These are phyloP conservation scores for Lamellibrachia satsuma DNA, from an alignment of 2,888 invertebrate genomes.

Conservation along the genomic window DNA sequence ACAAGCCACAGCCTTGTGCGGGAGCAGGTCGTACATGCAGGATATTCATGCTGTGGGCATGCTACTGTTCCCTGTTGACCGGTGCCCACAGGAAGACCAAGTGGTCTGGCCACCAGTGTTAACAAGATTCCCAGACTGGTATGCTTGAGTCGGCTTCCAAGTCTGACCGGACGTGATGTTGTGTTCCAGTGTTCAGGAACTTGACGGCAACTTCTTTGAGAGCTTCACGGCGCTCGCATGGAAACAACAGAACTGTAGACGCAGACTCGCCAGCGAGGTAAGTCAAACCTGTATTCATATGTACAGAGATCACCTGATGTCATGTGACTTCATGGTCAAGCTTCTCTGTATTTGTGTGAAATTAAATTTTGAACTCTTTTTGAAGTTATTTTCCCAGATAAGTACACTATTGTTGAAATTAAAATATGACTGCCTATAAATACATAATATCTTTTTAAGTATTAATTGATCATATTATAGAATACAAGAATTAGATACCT, in stretches of 20 bases:
- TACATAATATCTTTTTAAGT: no score
- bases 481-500: no score
- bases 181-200: slow-evolving; percentile 85
- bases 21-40: background rate
- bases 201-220: slow-evolving; percentile 93
- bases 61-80: background rate
- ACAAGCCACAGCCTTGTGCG: background rate
- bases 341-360: no score
- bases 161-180: background rate
- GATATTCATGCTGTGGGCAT: slow-evolving; percentile 10
- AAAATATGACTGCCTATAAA: no score
- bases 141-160: background rate
- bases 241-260: slow-evolving; percentile 88
- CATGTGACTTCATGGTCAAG: no score
- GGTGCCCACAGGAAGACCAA: background rate
- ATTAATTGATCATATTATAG: no score
- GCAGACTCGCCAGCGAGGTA: slow-evolving; percentile 80
- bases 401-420: no score
- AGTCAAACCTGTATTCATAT: slow-evolving; percentile 60
- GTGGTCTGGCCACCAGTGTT: background rate
- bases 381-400: no score
- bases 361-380: no score
- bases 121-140: background rate
- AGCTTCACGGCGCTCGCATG: slow-evolving; percentile 90
- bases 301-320: no score